Evolutionary conservation across 2,888 invertebrate genomes (phyloP).

Genomic region (Protonemura montana): DNA sequence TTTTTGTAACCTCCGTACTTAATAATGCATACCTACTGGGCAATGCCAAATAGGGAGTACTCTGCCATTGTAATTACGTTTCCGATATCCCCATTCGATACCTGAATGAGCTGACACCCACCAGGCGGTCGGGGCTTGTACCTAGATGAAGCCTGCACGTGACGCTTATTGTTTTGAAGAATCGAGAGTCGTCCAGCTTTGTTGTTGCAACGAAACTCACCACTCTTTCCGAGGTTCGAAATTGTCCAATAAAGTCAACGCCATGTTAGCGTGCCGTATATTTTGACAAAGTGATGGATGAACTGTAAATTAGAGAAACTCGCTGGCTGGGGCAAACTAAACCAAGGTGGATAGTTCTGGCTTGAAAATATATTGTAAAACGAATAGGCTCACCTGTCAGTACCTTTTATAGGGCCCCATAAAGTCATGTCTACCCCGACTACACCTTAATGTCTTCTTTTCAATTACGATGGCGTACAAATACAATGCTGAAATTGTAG

Average conservation of each 20-base stretch:
- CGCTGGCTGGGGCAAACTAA: background rate
- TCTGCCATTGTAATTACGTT: conserved; percentile 15
- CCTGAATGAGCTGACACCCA: conserved; percentile 15
- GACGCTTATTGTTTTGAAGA: background rate
- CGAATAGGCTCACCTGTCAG: background rate
- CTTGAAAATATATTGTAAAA: conserved; percentile 12
- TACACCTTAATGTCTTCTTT: conserved; percentile 33
- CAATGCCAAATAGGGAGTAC: background rate
- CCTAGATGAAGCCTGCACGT: background rate
- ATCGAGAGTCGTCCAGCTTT: background rate
- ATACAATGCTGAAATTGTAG: background rate
- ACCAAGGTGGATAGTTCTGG: background rate
- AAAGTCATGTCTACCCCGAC: background rate
- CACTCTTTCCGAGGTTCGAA: background rate
- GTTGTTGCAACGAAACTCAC: background rate
- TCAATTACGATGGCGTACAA: conserved; percentile 9
- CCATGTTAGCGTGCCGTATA: background rate
- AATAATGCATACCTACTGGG: background rate
- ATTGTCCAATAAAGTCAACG: background rate
- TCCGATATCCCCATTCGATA: background rate
- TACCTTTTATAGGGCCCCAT: conserved; percentile 26
- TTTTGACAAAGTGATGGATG: conserved; percentile 31
- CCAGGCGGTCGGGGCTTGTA: background rate
- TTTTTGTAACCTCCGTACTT: background rate
- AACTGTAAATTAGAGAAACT: conserved; percentile 26